Evolutionary conservation across 2,888 invertebrate species (phyloP).

Genomic region (Monoplex corrugatus): DNA sequence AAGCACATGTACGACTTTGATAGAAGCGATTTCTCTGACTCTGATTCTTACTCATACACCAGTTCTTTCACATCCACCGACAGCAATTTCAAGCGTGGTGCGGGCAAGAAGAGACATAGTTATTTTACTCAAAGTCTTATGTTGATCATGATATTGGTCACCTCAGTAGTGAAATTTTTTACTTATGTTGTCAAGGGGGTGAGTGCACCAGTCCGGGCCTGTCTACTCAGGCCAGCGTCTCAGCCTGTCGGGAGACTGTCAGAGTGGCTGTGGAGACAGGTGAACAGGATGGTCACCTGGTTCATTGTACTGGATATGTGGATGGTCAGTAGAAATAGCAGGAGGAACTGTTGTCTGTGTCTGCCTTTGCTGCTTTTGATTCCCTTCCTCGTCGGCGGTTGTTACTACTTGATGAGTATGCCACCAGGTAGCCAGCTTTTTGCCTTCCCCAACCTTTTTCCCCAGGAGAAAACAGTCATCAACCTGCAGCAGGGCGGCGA

Average conservation of each 20-base stretch:
- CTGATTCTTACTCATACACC: conserved; percentile 26
- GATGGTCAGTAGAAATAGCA: conserved; percentile 29
- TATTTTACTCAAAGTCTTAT: neutral
- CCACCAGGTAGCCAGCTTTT: neutral
- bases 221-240: neutral
- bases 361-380: conserved; percentile 15
- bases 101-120: neutral
- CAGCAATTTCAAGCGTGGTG: neutral
- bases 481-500: neutral
- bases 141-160: neutral
- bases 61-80: neutral
- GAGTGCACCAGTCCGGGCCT: no score
- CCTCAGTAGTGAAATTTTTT: neutral
- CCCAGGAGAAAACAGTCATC: neutral
- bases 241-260: neutral
- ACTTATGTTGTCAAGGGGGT: neutral
- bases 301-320: conserved; percentile 38
- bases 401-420: neutral
- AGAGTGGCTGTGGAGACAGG: neutral
- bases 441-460: neutral
- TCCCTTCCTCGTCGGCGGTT: neutral
- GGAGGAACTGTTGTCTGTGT: neutral
- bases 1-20: neutral
- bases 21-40: neutral
- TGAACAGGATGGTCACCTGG: neutral